Base-by-base conservation (phyloP, 2,797 vertebrate species). In the Thripadectes ignobilis region DNA sequence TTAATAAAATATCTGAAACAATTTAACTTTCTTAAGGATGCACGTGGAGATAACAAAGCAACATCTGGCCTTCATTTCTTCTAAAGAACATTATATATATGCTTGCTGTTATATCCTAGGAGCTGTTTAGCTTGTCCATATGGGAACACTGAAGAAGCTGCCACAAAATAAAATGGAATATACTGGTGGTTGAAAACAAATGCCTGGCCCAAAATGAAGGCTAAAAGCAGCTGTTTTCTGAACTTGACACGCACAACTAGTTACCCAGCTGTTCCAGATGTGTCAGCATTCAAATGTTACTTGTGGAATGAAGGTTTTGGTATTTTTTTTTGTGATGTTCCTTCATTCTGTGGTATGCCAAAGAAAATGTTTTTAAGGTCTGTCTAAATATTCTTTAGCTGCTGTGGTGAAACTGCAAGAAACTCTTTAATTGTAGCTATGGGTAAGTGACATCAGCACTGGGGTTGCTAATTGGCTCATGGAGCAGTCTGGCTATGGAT, bases 211-310 rank as follows among this genome's bases (percentile, higher is more conserved):
- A 67, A 57, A 93, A 57, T 67, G 74, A 93, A 95, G 90, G 77
- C 76, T 89, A 8, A 85, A 85, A 89, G 61, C 95, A 95, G 90
- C 95, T 96, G 93, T 84, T 71, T 36, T 92, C 80, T 93, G 67
- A 95, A 82, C 71, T 82, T 79, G 74, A 91, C 84, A 90, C 2
- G 12, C 88, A 87, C 80, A 95, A 21, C 80, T 95, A 76, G 73
- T 74, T 87, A 57, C 61, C 77, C 92, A 93, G 88, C 93, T 95
- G 92, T 61, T 95, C 77, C 94, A 95, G 90, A 95, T 96, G 88
- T 77, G 90, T 76, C 93, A 59, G 49, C 32, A 23, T 72, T 79
- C 73, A 73, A 55, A 48, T 41, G 32, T 62, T 79, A 39, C 80
- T 69, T 36, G 26, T 76, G 83, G 86, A 86, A 66, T 87, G 17